Evolutionary conservation across 1,140 invertebrate species (phyloP), one percentile per base, ranked within the genome.

Genomic region (Drosophila hydei): DNA sequence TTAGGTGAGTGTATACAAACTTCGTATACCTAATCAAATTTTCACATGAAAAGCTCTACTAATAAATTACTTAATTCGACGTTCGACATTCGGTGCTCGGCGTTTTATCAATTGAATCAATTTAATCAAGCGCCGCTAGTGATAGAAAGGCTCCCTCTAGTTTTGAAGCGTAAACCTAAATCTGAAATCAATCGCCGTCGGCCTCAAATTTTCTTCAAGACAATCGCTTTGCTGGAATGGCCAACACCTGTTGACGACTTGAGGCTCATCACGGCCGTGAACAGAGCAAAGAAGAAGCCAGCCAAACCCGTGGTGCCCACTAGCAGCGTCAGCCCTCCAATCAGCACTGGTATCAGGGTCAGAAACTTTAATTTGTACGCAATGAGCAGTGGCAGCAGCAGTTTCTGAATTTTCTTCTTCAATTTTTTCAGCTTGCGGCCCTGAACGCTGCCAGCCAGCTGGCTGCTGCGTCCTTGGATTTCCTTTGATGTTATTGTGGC

Each of bases 281-380:
- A 97, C 1, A 97, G 91, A 1, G 96, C 95, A 90, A 97, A 97
- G 92, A 97, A 97, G 92, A 97, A 97, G 65, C 96, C 96, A 12
- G 95, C 96, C 33, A 97, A 91, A 6, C 95, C 94, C 4, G 96
- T 96, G 1, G 95, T 95, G 48, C 95, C 95, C 1, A 95, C 94
- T 18, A 97, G 91, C 7, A 97, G 92, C 1, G 96, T 92, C 21
- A 96, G 87, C 9, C 95, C 95, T 18, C 95, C 95, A 72, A 96
- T 93, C 75, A 97, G 90, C 0, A 96, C 93, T 2, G 96, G 96
- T 16, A 97, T 93, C 38, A 97, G 89, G 2, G 95, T 94, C 76
- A 96, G 94, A 88, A 96, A 96, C 87, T 97, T 97, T 79, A 97
- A 89, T 90, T 97, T 96, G 90, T 96, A 97, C 0, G 96, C 96